phyloP scores from a whole-genome alignment of 2,888 invertebrate species.

The Lissonota sp. region DNA sequence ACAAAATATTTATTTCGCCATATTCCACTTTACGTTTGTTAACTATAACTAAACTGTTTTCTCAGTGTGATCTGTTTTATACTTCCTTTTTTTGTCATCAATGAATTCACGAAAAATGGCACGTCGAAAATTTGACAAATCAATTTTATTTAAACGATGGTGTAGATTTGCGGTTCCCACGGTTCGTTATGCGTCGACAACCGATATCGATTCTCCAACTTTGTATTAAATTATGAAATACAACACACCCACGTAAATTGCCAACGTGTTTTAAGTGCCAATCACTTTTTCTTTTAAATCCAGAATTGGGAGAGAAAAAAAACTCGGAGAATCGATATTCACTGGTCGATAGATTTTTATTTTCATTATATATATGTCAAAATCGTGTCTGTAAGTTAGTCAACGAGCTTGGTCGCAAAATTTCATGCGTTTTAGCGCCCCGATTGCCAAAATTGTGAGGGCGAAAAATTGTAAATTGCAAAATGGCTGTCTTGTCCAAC shows the following conservation, averaged over 20 bases:
- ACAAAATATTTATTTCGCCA: no score
- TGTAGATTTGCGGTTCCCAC: constrained; percentile 58
- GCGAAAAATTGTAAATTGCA: constrained; percentile 6
- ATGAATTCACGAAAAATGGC: neutral
- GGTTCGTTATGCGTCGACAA: constrained; percentile 57
- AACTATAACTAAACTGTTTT: no score
- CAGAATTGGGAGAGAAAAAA: constrained; percentile 11
- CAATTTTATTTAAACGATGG: constrained; percentile 39
- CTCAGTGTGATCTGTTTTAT: no score
- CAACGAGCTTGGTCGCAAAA: constrained; percentile 64
- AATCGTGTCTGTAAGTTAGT: constrained; percentile 62
- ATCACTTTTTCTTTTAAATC: constrained; percentile 20
- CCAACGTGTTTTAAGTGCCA: neutral
- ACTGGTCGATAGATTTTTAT: constrained; percentile 46
- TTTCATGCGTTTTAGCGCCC: neutral
- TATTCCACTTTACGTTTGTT: no score
- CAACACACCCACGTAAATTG: neutral
- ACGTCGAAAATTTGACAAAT: neutral
- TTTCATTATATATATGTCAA: constrained; percentile 55
- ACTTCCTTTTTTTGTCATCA: no score
- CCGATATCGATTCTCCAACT: constrained; percentile 62
- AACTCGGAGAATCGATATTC: constrained; percentile 52
- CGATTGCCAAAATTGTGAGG: constrained; percentile 26
- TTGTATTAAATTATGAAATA: constrained; percentile 37
- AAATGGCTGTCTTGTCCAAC: constrained; percentile 10